Conservation (phyloP, 1,140 invertebrate species). For the Diorhabda carinulata region DNA sequence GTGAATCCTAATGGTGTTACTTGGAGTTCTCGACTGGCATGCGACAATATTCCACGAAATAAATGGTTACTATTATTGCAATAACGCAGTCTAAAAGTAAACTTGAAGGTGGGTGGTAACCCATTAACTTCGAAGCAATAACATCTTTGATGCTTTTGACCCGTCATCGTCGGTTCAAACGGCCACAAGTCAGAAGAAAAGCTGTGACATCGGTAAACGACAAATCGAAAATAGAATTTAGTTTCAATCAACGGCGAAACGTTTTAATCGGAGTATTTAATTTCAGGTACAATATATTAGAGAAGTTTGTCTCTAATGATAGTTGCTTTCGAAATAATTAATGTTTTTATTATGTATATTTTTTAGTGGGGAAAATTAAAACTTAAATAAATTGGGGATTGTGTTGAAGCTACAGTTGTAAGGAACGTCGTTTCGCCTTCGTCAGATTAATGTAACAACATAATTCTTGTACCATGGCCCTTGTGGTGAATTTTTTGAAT, state of each 20-base stretch:
- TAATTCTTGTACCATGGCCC: slow-evolving; percentile 19
- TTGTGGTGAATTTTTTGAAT: slow-evolving; percentile 42
- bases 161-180: slow-evolving; percentile 6
- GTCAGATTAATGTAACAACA: slow-evolving; percentile 26
- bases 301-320: too few relatives aligned
- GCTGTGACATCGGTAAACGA: not conserved
- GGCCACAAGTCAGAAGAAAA: not conserved
- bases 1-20: too few relatives aligned
- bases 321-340: not conserved
- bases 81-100: slow-evolving; percentile 24
- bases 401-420: not conserved
- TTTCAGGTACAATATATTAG: too few relatives aligned
- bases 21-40: not conserved
- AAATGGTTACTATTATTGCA: slow-evolving; percentile 22
- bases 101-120: slow-evolving; percentile 28
- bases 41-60: slow-evolving; percentile 16
- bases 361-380: not conserved
- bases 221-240: not conserved
- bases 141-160: slow-evolving; percentile 24
- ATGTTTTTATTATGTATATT: not conserved
- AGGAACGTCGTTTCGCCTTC: slow-evolving; percentile 18
- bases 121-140: slow-evolving; percentile 22
- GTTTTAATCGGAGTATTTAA: too few relatives aligned
- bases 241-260: not conserved
- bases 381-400: slow-evolving; percentile 1